Base-by-base conservation (phyloP, 1,140 invertebrate species). In the Pseudomyrmex sp. region DNA sequence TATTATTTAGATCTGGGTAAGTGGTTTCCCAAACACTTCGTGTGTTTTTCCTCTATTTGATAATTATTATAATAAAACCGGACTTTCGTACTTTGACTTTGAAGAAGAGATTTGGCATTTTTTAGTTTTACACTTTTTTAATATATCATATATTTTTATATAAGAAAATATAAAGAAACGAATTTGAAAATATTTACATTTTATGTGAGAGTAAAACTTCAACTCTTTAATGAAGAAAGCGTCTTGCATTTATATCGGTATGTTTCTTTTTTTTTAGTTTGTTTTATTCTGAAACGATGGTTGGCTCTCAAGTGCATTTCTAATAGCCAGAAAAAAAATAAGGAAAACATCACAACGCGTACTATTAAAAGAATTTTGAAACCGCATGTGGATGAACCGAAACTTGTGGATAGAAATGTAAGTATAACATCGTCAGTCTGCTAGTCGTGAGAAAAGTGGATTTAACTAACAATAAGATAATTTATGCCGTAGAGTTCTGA, bases 401-500 rank as follows among this genome's bases (percentile, higher is more conserved):
- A 66, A 26, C 85, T 76, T 68, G 76, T 76, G 12, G 65, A 87
- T 9, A 66, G 85, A n/a, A 56, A 85, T 66, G 87, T 85, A 35
- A 72, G 61, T 76, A 63, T 1, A 10, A 23, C 23, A 0, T 62
- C 12, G 13, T 59, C 20, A 56, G 7, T 68, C 1, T 2, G 23
- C 68, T 20, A 18, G 15, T 59, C 9, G 0, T 18, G 23, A n/a
- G 10, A 5, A 20, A 58, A 79, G 44, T 20, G 1, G 15, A 59
- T 18, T 44, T 20, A 35, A 35, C 8, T 18, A 26, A 26, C 26
- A 26, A 26, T 26, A 2, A 74, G 5, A 0, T 15, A 12, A 13
- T n/a, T 63, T 69, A 10, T 44, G 18, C 54, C 26, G 15, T 54
- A 90, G 86, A 93, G 94, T 48, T 93, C 87, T 87, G 93, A 95